A percentile compares a stretch with the other conserved stretches of the same genome.
Evolutionary conservation across 2,113 vertebrate genomes (phyloP).

Genomic region (Balaenoptera acutorostrata): DNA sequence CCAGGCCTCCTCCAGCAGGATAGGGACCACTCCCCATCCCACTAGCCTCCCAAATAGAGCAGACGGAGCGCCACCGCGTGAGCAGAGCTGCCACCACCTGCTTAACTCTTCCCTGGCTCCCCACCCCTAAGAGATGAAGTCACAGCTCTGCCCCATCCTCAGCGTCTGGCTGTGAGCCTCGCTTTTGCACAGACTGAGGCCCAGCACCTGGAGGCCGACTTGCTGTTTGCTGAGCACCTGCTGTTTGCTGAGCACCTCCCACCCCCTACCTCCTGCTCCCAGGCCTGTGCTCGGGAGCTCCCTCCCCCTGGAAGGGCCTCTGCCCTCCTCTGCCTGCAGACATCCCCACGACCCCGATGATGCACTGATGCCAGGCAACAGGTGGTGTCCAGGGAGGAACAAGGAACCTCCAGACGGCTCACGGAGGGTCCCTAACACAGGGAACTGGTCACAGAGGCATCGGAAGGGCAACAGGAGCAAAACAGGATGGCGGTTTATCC

Average conservation of each 20-base stretch:
- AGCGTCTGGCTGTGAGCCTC: no score
- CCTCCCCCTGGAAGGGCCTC: not conserved
- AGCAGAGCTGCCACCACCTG: not conserved
- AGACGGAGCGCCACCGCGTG: not conserved
- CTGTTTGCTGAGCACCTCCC: not conserved
- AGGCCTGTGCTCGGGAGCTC: no score
- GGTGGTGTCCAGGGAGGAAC: not conserved
- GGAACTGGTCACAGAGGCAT: not conserved
- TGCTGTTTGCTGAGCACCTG: not conserved
- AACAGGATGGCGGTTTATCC: no score
- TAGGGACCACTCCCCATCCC: not conserved
- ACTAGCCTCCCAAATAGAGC: accelerated
- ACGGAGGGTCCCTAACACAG: not conserved
- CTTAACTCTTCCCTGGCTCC: not conserved
- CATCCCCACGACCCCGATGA: no score
- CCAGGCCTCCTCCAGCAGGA: not conserved
- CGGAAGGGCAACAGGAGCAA: not conserved
- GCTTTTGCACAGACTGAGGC: not conserved
- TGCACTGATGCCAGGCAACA: not conserved
- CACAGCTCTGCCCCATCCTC: not conserved
- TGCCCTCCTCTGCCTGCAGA: not conserved
- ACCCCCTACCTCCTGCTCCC: accelerated
- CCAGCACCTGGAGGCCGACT: no score
- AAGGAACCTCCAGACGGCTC: not conserved
- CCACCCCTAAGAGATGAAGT: not conserved